Evolutionary conservation across 2,888 invertebrate species (phyloP).

Genomic region (Lomographa bimaculata): DNA sequence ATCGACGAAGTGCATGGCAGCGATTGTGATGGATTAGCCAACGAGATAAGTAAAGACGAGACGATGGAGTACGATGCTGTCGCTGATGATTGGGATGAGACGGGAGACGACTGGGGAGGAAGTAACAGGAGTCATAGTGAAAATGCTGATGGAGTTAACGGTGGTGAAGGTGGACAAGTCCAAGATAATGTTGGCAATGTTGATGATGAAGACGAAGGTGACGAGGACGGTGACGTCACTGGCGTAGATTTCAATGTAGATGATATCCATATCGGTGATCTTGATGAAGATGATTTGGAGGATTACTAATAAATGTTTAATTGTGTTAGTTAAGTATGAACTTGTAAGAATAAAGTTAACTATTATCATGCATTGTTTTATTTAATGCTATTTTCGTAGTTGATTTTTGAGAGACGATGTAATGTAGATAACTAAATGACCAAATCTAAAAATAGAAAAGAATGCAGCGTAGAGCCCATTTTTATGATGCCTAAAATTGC

Average conservation of each 20-base stretch:
- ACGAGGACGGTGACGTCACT: not conserved
- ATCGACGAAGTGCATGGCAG: slow-evolving; percentile 27
- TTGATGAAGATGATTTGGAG: slow-evolving; percentile 56
- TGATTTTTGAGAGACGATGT: no score
- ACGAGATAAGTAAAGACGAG: not conserved
- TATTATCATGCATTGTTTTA: no score
- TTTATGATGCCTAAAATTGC: no score
- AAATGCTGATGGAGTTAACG: not conserved
- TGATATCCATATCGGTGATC: slow-evolving; percentile 30
- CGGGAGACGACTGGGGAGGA: slow-evolving; percentile 7
- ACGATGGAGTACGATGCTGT: not conserved
- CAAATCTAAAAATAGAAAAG: no score
- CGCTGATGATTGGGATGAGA: slow-evolving; percentile 4
- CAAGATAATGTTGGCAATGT: not conserved
- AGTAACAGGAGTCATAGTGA: not conserved
- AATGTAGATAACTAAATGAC: no score
- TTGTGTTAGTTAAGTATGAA: no score
- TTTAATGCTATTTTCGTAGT: no score
- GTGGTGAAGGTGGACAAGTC: not conserved
- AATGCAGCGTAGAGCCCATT: no score
- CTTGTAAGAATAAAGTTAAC: no score
- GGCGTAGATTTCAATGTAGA: slow-evolving; percentile 16
- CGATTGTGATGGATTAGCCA: slow-evolving; percentile 7
- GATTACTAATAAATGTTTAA: slow-evolving; percentile 40
- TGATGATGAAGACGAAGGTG: slow-evolving; percentile 2